A percentile compares a stretch with the other conserved stretches of the same genome.
phyloP scores from a whole-genome alignment of 2,888 invertebrate species.

The Amblyteles armatorius region DNA sequence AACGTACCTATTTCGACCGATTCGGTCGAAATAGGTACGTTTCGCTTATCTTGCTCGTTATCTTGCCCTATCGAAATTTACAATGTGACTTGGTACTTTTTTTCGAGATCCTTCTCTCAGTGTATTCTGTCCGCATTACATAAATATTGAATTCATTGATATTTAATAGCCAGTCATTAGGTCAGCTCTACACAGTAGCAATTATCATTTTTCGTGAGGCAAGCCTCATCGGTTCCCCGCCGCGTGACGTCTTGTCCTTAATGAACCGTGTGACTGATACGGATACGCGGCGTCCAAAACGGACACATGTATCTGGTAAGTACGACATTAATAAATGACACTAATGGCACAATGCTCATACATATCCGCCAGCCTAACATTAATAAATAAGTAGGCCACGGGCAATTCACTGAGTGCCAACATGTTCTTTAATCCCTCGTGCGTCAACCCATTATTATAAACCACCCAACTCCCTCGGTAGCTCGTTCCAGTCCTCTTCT shows the following conservation, averaged over 20 bases:
- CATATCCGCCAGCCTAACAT: no score
- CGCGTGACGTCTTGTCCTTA: not conserved
- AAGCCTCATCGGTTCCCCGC: not conserved
- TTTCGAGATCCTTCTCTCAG: not conserved
- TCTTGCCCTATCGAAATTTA: no score
- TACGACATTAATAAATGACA: constrained; percentile 16
- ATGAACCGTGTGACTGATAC: not conserved
- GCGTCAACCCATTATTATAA: constrained; percentile 42
- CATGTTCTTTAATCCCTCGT: constrained; percentile 29
- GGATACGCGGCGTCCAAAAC: not conserved
- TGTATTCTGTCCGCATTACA: not conserved
- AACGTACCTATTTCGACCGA: constrained; percentile 1
- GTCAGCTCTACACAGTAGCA: not conserved
- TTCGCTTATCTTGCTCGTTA: no score
- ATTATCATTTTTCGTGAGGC: not conserved
- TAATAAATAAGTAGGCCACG: constrained; percentile 9
- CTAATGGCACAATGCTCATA: no score
- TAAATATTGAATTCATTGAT: not conserved
- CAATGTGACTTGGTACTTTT: no score
- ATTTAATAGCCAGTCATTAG: not conserved
- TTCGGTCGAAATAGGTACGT: no score
- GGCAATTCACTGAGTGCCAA: constrained; percentile 51
- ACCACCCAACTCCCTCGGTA: constrained; percentile 8
- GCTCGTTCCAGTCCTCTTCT: constrained; percentile 20
- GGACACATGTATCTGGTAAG: not conserved